Percentiles rank a stretch among this genome's conserved stretches.
Evolutionary conservation across 2,797 vertebrate genomes (phyloP).

Genomic region (Nyctalus aviator): DNA sequence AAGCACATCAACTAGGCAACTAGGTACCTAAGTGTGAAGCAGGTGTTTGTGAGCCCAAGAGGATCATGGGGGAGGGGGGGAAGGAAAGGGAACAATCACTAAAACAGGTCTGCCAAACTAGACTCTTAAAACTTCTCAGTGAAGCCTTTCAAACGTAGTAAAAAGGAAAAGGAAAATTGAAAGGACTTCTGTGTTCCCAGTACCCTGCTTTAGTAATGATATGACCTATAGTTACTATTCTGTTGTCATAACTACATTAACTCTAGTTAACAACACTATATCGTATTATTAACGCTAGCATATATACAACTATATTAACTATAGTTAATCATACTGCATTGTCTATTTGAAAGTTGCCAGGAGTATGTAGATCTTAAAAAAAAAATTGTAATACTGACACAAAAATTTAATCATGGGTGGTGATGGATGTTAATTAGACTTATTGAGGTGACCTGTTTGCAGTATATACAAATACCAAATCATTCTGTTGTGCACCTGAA

Average conservation of each 20-base stretch:
- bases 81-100: background rate
- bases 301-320: background rate
- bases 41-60: background rate
- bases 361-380: background rate
- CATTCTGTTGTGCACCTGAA: background rate
- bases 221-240: background rate
- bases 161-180: conserved; percentile 20
- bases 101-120: background rate
- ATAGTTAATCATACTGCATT: background rate
- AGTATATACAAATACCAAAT: background rate
- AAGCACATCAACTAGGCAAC: fast-evolving
- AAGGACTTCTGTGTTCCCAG: background rate
- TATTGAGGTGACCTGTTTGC: background rate
- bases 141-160: background rate
- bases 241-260: background rate
- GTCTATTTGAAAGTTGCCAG: background rate
- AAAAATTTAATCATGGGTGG: background rate
- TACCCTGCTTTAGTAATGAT: background rate
- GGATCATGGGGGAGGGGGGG: background rate
- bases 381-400: background rate
- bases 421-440: background rate
- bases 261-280: background rate
- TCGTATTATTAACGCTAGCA: background rate
- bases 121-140: background rate
- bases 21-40: background rate